Evolutionary conservation across 2,888 invertebrate genomes (phyloP), one percentile per base, ranked within the genome.

Genomic region (Cyaniris semiargus): DNA sequence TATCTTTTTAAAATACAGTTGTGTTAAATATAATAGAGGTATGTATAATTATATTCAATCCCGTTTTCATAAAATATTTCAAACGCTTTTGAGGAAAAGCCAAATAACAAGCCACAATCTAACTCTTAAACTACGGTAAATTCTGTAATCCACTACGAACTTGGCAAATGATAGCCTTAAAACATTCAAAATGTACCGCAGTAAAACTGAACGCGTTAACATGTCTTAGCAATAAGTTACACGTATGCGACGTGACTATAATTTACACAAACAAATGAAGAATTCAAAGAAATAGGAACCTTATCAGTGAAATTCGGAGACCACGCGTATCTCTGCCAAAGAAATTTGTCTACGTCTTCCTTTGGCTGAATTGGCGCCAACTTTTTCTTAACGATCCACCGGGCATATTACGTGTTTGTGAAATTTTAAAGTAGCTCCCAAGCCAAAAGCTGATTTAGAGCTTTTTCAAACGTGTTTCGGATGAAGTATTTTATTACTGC

Each of bases 261-360:
- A 38, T 71, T 71, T 38, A 23, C 38, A 21, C 23, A 38, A 38
- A 21, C 44, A n/a, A 21, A 71, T 13, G 34, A 38, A 34, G n/a
- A 71, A 72, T 21, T 21, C 44, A 38, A 72, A 21, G 44, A 72
- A 23, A 44, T 21, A 44, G 44, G 44, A 72, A 13, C 72, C 6
- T 72, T 72, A 72, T 72, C 72, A 23, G 21, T 44, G 10, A 72
- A 38, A 72, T 44, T 72, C 23, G 72, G 71, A 70, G 23, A 5
- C 18, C 18, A 84, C 86, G 86, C 88, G 87, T 87, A 86, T 82
- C 83, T 82, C 81, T 86, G 84, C 85, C 86, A 89, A 89, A 90
- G 86, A 88, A 88, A 89, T 89, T 87, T 88, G 86, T 89, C 86
- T 87, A 85, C 84, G 84, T 84, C 84, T 84, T 78, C 38, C 79